Evolutionary conservation across 2,797 vertebrate genomes (phyloP), one percentile per base, ranked within the genome.

Genomic region (Sebastiscus albofasciatus): DNA sequence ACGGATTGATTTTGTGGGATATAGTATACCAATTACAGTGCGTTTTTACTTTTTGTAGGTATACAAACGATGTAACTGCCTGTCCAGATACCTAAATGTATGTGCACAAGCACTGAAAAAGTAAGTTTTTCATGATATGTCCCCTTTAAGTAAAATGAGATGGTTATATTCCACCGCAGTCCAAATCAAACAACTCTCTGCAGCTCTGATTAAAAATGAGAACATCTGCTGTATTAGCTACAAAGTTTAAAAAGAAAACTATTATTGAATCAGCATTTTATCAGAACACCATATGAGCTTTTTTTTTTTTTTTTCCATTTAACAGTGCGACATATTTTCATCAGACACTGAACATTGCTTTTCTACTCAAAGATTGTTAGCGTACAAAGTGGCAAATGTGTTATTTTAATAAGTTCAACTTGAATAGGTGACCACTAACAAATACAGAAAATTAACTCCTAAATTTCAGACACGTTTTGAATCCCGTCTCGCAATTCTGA

Each of bases 31-130:
- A 46, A 46, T 46, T 20, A 20, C 16, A 49, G 42, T 49, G 42
- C 42, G 0, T 46, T 36, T 36, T 36, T 49, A 49, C 18, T 49
- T 49, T 49, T 49, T 20, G 46, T 49, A 49, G 7, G 0, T 49
- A 49, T 20, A 46, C 42, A 16, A 46, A 18, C 42, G 16, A 0
- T 46, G 42, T 46, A 18, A 46, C 42, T 16, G 42, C 16, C 42
- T 46, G 0, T 46, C 42, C 42, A 46, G 42, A 46, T 46, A 46
- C 14, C 42, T 0, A 46, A 46, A 18, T 46, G 16, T 49, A 0
- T 49, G 46, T 49, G 42, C 16, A 49, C 16, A 49, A 20, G 7
- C 16, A 49, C 42, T 49, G 42, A 49, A 49, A 18, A 49, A 49
- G 16, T 49, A 20, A 3, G 7, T 49, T 49, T 49, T 18, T 49